Evolutionary conservation across 2,797 vertebrate species (phyloP).

Genomic region (Garrulus glandarius): DNA sequence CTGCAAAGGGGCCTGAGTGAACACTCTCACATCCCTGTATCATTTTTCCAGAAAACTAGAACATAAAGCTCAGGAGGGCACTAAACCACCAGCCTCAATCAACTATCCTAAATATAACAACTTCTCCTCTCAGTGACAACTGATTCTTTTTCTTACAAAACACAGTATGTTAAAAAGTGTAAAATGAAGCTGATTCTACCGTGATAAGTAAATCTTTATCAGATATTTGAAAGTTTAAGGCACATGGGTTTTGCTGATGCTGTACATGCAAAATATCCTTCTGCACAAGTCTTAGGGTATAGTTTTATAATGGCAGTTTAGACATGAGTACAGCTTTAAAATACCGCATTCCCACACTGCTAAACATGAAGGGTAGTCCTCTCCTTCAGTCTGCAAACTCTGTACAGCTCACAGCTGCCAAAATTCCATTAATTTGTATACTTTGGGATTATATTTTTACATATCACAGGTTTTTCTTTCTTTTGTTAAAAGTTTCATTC

Average conservation of each 20-base stretch:
- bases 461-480: background rate
- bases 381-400: background rate
- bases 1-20: background rate
- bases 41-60: background rate
- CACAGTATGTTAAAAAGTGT: background rate
- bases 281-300: background rate
- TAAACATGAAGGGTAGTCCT: background rate
- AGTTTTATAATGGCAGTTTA: background rate
- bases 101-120: background rate
- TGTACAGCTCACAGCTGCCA: background rate
- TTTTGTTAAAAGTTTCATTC: conserved; percentile 37
- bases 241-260: background rate
- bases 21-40: background rate
- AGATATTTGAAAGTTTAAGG: background rate
- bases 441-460: background rate
- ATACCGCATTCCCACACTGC: background rate
- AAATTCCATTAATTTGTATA: background rate
- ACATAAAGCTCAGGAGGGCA: background rate
- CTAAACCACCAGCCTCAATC: background rate
- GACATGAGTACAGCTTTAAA: background rate
- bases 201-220: background rate
- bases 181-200: background rate
- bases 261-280: background rate
- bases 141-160: background rate
- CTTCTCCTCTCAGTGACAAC: background rate